Conservation (phyloP, 1,140 invertebrate genomes). For the Aricia agestis region DNA sequence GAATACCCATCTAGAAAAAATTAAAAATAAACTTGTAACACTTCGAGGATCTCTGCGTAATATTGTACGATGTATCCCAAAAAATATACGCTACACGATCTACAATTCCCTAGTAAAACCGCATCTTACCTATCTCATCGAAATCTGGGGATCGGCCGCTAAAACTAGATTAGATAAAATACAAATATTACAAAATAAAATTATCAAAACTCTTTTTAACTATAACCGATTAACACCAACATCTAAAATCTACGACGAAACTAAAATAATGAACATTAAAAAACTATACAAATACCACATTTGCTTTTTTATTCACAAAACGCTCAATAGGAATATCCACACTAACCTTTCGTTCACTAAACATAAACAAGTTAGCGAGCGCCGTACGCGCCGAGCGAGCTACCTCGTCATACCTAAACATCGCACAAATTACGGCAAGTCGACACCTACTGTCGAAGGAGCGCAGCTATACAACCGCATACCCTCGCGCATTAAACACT, state of each 20-base stretch:
- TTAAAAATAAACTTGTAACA: slow-evolving; percentile 12
- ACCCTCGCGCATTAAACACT: too few species aligned
- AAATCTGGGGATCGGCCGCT: slow-evolving; percentile 3
- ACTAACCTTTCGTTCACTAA: slow-evolving; percentile 18
- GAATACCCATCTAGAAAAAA: slow-evolving; percentile 19
- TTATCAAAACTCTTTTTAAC: slow-evolving; percentile 1
- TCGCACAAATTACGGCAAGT: too few species aligned
- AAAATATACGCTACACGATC: background rate
- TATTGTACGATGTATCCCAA: slow-evolving; percentile 12
- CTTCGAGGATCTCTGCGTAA: slow-evolving; percentile 8
- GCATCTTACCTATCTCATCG: slow-evolving; percentile 4
- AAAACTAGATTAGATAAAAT: too few species aligned
- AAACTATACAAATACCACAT: slow-evolving; percentile 16
- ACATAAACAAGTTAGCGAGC: background rate
- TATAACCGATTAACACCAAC: slow-evolving; percentile 17
- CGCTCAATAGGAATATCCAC: slow-evolving; percentile 19
- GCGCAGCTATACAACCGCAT: too few species aligned
- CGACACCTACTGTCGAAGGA: too few species aligned
- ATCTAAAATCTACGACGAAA: slow-evolving; percentile 17
- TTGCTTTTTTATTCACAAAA: slow-evolving; percentile 19
- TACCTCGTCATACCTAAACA: too few species aligned
- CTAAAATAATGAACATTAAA: slow-evolving; percentile 21
- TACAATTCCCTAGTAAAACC: slow-evolving; percentile 11
- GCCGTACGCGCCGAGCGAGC: too few species aligned
- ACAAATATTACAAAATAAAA: too few species aligned